phyloP scores from a whole-genome alignment of 2,113 vertebrate genomes.

The Rhipidura dahli region DNA sequence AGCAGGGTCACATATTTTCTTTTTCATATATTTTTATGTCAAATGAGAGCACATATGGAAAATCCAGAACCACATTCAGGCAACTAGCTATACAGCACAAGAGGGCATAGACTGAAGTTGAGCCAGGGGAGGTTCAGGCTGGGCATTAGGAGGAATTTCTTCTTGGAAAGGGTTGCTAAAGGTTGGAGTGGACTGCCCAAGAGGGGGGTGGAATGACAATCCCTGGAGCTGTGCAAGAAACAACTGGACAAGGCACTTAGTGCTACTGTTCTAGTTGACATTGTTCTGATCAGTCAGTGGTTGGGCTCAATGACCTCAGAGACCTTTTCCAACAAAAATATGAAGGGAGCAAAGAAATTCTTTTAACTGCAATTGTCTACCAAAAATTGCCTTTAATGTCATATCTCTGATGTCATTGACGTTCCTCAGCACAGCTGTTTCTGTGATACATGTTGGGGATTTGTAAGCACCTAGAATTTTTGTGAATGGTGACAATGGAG shows the following conservation, averaged over 20 bases:
- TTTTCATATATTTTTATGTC: neutral
- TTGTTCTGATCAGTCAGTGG: no score
- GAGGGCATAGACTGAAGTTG: no score
- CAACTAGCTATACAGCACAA: fast-evolving
- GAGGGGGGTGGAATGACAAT: neutral
- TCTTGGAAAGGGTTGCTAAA: neutral
- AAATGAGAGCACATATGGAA: neutral
- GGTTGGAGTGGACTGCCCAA: neutral
- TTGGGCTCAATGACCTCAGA: neutral
- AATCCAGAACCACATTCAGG: neutral
- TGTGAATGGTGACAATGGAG: neutral
- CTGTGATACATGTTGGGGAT: neutral
- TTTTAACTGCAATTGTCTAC: neutral
- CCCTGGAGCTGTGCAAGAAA: neutral
- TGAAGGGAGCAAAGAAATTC: neutral
- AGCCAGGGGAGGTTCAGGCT: neutral
- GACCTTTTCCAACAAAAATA: neutral
- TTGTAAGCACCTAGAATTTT: neutral
- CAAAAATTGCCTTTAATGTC: neutral
- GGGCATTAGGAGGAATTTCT: neutral
- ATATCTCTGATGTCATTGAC: neutral
- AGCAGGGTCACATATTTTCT: neutral
- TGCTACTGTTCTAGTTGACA: neutral
- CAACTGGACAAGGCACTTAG: no score
- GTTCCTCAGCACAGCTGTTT: neutral